Base-by-base conservation (phyloP, 2,113 vertebrate genomes). In the Pachypanchax playfairii region DNA sequence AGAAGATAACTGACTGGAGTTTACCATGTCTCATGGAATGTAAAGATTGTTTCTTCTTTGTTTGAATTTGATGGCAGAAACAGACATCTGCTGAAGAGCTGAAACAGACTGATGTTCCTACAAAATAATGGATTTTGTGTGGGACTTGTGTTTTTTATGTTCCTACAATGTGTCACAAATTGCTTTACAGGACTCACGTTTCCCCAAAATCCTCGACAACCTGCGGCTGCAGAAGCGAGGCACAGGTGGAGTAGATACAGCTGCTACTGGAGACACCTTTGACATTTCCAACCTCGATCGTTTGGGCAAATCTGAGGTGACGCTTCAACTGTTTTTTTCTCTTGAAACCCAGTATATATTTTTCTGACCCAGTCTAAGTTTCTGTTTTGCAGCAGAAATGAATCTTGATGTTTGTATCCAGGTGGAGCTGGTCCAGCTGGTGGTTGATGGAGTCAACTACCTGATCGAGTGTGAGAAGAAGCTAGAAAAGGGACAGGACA, bases 211-310 rank as follows among this genome's bases (percentile, higher is more conserved):
- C 85, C 90, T 98, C 54, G 91, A 96, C 74, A 95, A 95, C 78
- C 82, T 98, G 75, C 86, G 94, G 21, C 92, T 98, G 63, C 96
- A 98, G 87, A 98, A 97, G 46, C 91, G 96, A 10, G 96, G 96
- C 53, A 98, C 96, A 0, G 95, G 96, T 0, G 96, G 96, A 0
- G 96, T 96, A 57, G 96, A 98, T 87, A 96, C 96, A 0, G 96
- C 94, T 0, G 95, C 95, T 0, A 92, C 92, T 6, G 95, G 95
- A 0, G 94, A 96, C 14, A 83, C 93, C 7, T 95, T 96, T 0
- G 96, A 97, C 65, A 96, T 98, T 75, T 98, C 96, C 85, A 98
- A 98, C 84, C 88, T 92, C 3, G 96, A 98, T 73, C 95, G 96
- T 35, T 90, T 98, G 29, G 96, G 95, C 0, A 93, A 94, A 73